A percentile compares a stretch with the other conserved stretches of the same genome.
Conservation (phyloP, 2,113 vertebrate species). For the Nycticorax nycticorax region DNA sequence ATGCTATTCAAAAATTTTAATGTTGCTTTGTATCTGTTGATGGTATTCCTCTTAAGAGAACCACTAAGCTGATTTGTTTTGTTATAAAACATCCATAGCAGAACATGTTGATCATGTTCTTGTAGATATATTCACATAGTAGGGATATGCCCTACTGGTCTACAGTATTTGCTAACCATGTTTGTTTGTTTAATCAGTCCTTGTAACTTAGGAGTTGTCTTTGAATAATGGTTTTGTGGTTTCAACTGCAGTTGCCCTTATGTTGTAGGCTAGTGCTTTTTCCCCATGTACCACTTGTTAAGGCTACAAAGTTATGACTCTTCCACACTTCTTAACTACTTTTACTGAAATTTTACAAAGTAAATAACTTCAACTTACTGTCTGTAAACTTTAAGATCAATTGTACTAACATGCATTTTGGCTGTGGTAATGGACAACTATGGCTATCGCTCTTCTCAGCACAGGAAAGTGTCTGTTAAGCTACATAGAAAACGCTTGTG, state of each 20-base stretch:
- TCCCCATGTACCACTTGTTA: not conserved
- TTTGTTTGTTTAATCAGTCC: not conserved
- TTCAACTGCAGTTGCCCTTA: not conserved
- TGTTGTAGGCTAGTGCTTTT: not conserved
- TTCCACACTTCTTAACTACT: not conserved
- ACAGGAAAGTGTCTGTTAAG: not conserved
- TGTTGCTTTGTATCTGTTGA: not conserved
- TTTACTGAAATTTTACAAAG: constrained; percentile 23
- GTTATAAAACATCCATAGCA: not conserved
- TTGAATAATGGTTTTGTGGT: not conserved
- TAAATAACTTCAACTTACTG: not conserved
- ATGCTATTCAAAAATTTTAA: not conserved
- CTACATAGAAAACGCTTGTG: not conserved
- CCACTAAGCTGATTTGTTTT: not conserved
- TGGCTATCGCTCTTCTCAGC: not conserved
- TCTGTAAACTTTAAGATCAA: not conserved
- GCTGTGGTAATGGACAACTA: not conserved
- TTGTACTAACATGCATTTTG: not conserved
- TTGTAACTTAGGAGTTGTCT: not conserved
- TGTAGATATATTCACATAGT: not conserved
- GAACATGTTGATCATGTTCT: not conserved
- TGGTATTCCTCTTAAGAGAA: not conserved
- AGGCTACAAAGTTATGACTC: not conserved
- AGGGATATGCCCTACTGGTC: not conserved
- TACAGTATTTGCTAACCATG: not conserved